phyloP scores from a whole-genome alignment of 2,797 vertebrate species.

The Rhynchotus rufescens region DNA sequence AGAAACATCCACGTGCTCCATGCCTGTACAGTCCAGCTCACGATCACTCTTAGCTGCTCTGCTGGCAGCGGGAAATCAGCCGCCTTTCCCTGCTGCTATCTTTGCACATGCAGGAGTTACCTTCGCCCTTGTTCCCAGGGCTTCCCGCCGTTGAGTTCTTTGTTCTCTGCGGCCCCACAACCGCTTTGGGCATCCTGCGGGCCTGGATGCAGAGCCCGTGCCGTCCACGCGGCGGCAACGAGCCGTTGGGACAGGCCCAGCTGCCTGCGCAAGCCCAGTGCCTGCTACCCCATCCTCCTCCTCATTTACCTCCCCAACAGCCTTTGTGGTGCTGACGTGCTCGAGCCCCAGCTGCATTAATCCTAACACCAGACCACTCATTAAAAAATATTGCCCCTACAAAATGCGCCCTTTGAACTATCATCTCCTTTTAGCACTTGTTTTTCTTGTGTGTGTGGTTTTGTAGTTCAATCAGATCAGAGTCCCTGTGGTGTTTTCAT shows the following conservation, averaged over 20 bases:
- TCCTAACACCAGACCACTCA: not conserved
- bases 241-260: not conserved
- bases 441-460: not conserved
- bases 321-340: not conserved
- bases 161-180: not conserved
- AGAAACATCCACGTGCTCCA: rapidly evolving
- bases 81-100: not conserved
- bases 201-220: not conserved
- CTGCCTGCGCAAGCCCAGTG: not conserved
- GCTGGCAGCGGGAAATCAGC: not conserved
- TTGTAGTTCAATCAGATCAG: not conserved
- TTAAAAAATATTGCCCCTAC: not conserved
- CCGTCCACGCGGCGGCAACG: not conserved
- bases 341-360: not conserved
- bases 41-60: not conserved
- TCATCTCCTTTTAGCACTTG: not conserved
- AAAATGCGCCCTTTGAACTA: not conserved
- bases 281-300: not conserved
- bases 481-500: rapidly evolving
- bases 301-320: not conserved
- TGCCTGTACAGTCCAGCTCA: rapidly evolving
- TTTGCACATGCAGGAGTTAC: not conserved
- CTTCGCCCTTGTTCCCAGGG: not conserved
- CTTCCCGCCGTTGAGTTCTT: not conserved
- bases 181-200: not conserved